phyloP scores from a whole-genome alignment of 2,113 vertebrate genomes.

The Patagioenas fasciata region DNA sequence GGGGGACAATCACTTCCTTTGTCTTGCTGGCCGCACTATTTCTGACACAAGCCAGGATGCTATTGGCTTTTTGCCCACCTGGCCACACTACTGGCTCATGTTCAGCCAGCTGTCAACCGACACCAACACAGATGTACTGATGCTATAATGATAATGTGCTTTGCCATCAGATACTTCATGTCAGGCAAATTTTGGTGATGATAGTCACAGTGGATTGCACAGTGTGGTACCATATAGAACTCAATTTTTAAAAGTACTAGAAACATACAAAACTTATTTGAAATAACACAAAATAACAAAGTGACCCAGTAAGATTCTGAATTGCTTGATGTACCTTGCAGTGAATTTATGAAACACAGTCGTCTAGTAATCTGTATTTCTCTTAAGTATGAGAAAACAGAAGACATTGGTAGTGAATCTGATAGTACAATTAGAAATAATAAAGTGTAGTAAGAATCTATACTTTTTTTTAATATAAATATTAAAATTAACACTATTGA shows the following conservation, averaged over 20 bases:
- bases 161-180: not conserved
- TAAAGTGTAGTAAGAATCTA: not conserved
- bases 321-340: not conserved
- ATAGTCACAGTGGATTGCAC: not conserved
- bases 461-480: not conserved
- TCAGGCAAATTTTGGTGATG: not conserved
- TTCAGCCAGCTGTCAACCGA: not conserved
- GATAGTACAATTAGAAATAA: not conserved
- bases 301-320: not conserved
- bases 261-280: not conserved
- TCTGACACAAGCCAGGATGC: too few species aligned
- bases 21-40: too few species aligned
- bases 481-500: not conserved
- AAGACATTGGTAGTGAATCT: not conserved
- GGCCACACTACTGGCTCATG: too few species aligned
- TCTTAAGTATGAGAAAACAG: not conserved
- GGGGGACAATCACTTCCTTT: too few species aligned
- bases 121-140: not conserved
- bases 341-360: not conserved
- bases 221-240: not conserved
- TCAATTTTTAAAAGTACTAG: not conserved
- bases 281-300: not conserved
- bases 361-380: not conserved
- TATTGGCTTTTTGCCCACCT: too few species aligned
- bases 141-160: constrained; percentile 22